Base-by-base conservation (phyloP, 2,888 invertebrate species). In the Drosophila peninsularis region DNA sequence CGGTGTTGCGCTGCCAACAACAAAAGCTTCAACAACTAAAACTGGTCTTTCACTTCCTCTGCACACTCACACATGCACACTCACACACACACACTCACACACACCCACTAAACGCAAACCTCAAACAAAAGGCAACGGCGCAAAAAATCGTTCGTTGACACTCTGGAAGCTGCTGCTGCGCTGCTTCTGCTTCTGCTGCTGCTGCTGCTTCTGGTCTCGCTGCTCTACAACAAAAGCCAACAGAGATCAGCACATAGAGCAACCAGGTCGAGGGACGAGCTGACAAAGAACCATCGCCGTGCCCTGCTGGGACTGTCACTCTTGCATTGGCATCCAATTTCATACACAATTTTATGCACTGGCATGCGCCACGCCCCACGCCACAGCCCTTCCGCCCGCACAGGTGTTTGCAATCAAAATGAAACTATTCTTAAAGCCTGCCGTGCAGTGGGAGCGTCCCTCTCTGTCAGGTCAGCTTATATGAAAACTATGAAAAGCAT, bases 121-220 rank as follows among this genome's bases (percentile, higher is more conserved):
- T 44, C 61, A 70, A 72, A 78, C 71, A 80, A 78, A 84, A 73
- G 82, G 49, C 79, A 55, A 60, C 45, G 56, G 61, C 50, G 57
- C 53, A 45, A 57, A 76, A 86, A 86, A 88, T 79, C 85, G 90
- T 90, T 80, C 90, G 77, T 90, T 90, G 91, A 90, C 90, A 90
- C 84, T 89, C 78, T 78, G 55, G 57, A 67, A 42, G 21, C 13
- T 42, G 42, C 44, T 24, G 45, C 44, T 30, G 39, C n/a, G 68
- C 70, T 63, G 54, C 49, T 37, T 17, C 71, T 50, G 42, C 44
- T 44, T 24, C 24, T 24, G 4, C 3, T 24, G 3, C 24, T 4
- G 24, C 3, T 4, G 45, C 44, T 24, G 68, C 72, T 64, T 24
- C 24, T 24, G 4, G 24, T 24, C 24, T 27, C 21, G 58, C 47